Conservation (phyloP, 2,888 invertebrate species). For the Sesia bembeciformis region DNA sequence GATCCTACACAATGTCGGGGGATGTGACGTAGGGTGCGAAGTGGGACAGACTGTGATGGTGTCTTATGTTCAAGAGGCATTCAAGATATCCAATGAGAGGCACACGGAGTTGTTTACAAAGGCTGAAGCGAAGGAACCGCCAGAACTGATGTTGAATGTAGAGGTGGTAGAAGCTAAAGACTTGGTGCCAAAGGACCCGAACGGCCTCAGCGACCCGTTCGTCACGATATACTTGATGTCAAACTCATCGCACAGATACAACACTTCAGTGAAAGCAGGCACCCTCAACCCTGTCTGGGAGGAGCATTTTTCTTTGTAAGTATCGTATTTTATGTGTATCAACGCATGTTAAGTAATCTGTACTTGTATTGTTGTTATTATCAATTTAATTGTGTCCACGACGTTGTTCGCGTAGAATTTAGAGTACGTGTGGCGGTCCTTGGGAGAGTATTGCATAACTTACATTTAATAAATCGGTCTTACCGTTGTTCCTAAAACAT, state of each 20-base stretch:
- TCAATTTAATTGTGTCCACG: neutral
- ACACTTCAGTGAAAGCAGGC: conserved; percentile 92
- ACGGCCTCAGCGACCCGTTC: conserved; percentile 97
- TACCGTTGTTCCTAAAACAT: no score
- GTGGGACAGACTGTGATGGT: conserved; percentile 80
- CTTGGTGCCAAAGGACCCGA: conserved; percentile 87
- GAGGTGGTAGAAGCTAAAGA: conserved; percentile 92
- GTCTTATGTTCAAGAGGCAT: conserved; percentile 85
- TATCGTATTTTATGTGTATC: conserved; percentile 11
- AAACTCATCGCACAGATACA: conserved; percentile 84
- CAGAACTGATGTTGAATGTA: conserved; percentile 87
- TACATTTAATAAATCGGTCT: no score
- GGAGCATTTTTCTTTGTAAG: conserved; percentile 97
- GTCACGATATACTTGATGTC: conserved; percentile 92
- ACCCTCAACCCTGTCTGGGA: conserved; percentile 97
- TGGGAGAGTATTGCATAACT: no score
- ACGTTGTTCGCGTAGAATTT: no score
- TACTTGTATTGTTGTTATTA: neutral
- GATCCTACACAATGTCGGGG: conserved; percentile 89
- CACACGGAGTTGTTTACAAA: conserved; percentile 81
- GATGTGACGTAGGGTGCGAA: conserved; percentile 82
- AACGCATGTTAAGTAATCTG: neutral
- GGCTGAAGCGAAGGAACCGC: conserved; percentile 86
- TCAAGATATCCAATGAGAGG: conserved; percentile 82
- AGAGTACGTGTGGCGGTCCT: no score